These are phyloP conservation scores for Glareola pratincola DNA, from an alignment of 2,113 vertebrate species.

Conservation along the genomic window DNA sequence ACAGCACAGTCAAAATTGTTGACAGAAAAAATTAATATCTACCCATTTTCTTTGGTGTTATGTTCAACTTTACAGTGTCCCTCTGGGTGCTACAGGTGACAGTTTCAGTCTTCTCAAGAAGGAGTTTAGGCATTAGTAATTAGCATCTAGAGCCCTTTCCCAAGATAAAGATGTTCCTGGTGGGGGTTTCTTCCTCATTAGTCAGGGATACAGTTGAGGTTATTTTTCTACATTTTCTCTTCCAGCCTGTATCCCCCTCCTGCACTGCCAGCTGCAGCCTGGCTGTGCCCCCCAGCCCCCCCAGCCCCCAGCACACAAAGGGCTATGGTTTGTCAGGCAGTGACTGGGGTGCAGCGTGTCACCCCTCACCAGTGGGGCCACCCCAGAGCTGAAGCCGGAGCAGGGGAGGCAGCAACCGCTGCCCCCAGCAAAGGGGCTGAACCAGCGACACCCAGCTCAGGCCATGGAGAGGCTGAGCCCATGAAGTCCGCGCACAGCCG, in stretches of 20 bases:
- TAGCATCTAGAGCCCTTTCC: neutral
- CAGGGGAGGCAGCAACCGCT: neutral
- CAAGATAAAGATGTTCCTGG: neutral
- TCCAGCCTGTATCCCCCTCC: neutral
- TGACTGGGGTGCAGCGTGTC: neutral
- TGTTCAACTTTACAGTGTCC: neutral
- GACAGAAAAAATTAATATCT: neutral
- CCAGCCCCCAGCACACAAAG: neutral
- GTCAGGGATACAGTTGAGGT: neutral
- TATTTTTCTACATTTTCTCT: neutral
- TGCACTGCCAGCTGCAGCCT: neutral
- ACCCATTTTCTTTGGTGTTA: neutral
- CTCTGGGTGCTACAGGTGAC: neutral
- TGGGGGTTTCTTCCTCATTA: neutral
- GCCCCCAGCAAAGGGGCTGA: rapidly evolving
- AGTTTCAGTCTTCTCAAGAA: neutral
- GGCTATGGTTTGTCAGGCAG: neutral
- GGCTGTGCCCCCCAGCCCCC: no score
- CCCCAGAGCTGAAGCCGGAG: no score
- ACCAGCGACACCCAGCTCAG: neutral
- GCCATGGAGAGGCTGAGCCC: rapidly evolving
- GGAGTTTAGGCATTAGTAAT: neutral
- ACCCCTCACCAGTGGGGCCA: neutral
- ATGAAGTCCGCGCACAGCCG: neutral
- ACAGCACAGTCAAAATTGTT: neutral